Conservation (phyloP, 2,797 vertebrate genomes). For the Poeciliopsis presidionis region DNA sequence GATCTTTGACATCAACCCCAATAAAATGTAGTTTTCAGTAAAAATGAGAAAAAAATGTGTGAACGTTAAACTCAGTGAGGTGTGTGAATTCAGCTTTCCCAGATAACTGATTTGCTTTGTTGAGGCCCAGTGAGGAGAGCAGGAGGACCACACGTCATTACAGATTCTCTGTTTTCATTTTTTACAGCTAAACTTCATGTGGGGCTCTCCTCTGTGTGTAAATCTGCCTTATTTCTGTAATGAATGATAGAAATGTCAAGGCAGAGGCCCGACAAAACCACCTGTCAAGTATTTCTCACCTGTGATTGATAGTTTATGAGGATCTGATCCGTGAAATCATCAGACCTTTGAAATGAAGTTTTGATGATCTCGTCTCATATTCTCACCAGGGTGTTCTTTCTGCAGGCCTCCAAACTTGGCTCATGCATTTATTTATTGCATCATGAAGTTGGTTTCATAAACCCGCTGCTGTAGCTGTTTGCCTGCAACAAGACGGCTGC, state of each 20-base stretch:
- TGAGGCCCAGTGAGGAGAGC: neutral
- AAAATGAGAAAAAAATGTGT: neutral
- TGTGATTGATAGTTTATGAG: slow-evolving; percentile 50
- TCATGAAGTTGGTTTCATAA: slow-evolving; percentile 39
- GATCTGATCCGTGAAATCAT: slow-evolving; percentile 4
- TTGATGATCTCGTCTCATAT: slow-evolving; percentile 10
- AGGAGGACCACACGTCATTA: slow-evolving; percentile 19
- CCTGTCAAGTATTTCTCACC: slow-evolving; percentile 12
- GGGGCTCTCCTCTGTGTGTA: slow-evolving; percentile 29
- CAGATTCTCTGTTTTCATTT: slow-evolving; percentile 8
- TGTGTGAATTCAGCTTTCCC: slow-evolving; percentile 25
- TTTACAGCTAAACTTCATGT: slow-evolving; percentile 12
- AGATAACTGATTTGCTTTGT: slow-evolving; percentile 15
- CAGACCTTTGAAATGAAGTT: slow-evolving; percentile 15
- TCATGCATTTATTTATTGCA: slow-evolving; percentile 53
- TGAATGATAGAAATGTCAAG: slow-evolving; percentile 19
- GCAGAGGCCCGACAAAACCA: slow-evolving; percentile 12
- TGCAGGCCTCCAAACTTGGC: slow-evolving; percentile 15
- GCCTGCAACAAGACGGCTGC: slow-evolving; percentile 34
- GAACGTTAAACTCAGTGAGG: neutral
- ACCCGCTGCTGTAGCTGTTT: slow-evolving; percentile 35
- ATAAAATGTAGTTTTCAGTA: neutral
- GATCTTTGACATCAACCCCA: neutral
- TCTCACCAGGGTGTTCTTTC: slow-evolving; percentile 31
- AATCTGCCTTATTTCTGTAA: slow-evolving; percentile 6